Percentiles rank a stretch among this genome's conserved stretches.
These are phyloP conservation scores for Stratiomys singularior DNA, from an alignment of 2,888 invertebrate species.

Conservation along the genomic window DNA sequence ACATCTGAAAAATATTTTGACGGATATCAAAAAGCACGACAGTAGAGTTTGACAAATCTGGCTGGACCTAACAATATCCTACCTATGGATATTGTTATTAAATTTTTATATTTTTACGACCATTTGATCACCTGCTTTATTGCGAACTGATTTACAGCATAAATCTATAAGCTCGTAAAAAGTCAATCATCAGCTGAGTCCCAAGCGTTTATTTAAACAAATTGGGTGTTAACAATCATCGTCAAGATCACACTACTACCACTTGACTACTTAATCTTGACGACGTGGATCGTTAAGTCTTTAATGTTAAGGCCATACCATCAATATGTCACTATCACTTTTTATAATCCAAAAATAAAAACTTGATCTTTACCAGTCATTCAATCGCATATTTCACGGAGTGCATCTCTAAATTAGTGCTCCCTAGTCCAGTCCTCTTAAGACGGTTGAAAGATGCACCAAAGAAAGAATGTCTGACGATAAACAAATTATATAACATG, in stretches of 20 bases:
- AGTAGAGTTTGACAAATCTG: too few species aligned
- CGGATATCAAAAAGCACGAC: too few species aligned
- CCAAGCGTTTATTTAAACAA: background rate
- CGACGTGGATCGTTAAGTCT: background rate
- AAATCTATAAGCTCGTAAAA: background rate
- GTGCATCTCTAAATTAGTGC: background rate
- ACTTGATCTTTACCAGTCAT: background rate
- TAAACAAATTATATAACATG: background rate
- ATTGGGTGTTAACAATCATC: background rate
- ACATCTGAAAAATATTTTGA: too few species aligned
- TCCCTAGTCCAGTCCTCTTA: background rate
- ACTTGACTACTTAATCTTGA: background rate
- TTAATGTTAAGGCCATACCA: background rate
- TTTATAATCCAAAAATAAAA: background rate
- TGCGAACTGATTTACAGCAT: too few species aligned
- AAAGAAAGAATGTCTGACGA: background rate
- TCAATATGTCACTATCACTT: background rate
- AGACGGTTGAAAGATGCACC: background rate
- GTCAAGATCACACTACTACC: background rate
- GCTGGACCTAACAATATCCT: too few species aligned
- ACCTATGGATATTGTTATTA: too few species aligned
- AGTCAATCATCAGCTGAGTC: background rate
- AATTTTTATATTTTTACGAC: too few species aligned
- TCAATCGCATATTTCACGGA: background rate
- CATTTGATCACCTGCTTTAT: too few species aligned